Percentiles rank a stretch among this genome's conserved stretches.
phyloP scores from a whole-genome alignment of 1,140 invertebrate species.

The Sycobia sp. region DNA sequence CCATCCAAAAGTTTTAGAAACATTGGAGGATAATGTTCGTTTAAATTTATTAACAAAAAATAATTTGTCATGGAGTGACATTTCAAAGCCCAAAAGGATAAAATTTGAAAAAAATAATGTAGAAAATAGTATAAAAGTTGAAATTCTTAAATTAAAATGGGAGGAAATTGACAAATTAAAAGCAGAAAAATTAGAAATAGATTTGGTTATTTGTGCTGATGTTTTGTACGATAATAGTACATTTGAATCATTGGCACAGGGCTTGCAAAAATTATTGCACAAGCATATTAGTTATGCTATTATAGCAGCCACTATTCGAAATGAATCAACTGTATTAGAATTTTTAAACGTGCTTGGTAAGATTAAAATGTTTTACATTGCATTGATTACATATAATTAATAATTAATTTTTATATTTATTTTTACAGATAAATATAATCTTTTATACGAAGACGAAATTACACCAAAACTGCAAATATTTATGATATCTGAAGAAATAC shows the following conservation, averaged over 20 bases:
- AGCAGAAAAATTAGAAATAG: constrained; percentile 37
- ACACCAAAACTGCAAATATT: constrained; percentile 36
- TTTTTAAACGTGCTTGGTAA: constrained; percentile 60
- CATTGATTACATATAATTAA: background rate
- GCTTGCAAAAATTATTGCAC: constrained; percentile 52
- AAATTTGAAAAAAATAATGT: constrained; percentile 22
- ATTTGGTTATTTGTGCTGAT: constrained; percentile 64
- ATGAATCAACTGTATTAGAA: constrained; percentile 55
- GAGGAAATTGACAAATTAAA: constrained; percentile 53
- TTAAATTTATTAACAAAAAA: constrained; percentile 46
- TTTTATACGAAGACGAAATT: constrained; percentile 45
- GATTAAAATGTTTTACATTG: constrained; percentile 17
- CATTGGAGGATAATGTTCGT: constrained; percentile 57
- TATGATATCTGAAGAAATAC: constrained; percentile 40
- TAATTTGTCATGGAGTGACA: constrained; percentile 3
- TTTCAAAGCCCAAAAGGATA: constrained; percentile 4
- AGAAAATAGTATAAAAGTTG: constrained; percentile 41
- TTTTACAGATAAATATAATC: constrained; percentile 44
- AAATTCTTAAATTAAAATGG: constrained; percentile 60
- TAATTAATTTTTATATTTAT: constrained; percentile 38
- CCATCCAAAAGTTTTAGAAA: constrained; percentile 60
- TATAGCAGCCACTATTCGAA: constrained; percentile 62
- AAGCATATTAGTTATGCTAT: constrained; percentile 47
- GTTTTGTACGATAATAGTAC: constrained; percentile 61
- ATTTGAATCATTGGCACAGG: constrained; percentile 54